phyloP scores from a whole-genome alignment of 2,888 invertebrate species.

The Achlya flavicornis region DNA sequence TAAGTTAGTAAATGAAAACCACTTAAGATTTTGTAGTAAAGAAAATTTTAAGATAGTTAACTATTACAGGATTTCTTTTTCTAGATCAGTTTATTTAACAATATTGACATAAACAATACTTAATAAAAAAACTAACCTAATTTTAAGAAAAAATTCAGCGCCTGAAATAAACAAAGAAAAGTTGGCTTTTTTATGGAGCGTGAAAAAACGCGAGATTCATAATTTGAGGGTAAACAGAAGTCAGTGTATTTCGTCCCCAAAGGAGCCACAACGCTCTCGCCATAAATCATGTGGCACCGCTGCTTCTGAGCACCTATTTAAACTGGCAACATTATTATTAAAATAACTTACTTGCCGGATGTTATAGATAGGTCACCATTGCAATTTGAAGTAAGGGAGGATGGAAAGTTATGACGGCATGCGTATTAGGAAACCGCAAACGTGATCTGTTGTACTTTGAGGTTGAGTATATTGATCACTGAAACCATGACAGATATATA shows the following conservation, averaged over 20 bases:
- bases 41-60: not conserved
- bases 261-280: conserved; percentile 21
- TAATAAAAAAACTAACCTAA: too few relatives aligned
- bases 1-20: conserved; percentile 25
- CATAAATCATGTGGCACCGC: conserved; percentile 63
- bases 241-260: conserved; percentile 48
- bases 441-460: not conserved
- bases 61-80: not conserved
- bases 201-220: conserved; percentile 29
- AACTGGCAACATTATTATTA: conserved; percentile 63
- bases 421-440: conserved; percentile 6
- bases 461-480: too few relatives aligned
- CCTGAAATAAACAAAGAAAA: conserved; percentile 4
- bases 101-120: too few relatives aligned
- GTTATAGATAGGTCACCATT: conserved; percentile 35
- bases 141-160: not conserved
- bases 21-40: conserved; percentile 28
- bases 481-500: too few relatives aligned
- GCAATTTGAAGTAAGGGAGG: not conserved
- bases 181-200: not conserved
- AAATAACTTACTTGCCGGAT: conserved; percentile 51
- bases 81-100: not conserved
- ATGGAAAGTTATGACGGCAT: conserved; percentile 21
- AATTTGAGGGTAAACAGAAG: conserved; percentile 42
- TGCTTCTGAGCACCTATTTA: conserved; percentile 67